Conservation (phyloP, 2,113 vertebrate genomes). For the Oreochromis tanganicae region DNA sequence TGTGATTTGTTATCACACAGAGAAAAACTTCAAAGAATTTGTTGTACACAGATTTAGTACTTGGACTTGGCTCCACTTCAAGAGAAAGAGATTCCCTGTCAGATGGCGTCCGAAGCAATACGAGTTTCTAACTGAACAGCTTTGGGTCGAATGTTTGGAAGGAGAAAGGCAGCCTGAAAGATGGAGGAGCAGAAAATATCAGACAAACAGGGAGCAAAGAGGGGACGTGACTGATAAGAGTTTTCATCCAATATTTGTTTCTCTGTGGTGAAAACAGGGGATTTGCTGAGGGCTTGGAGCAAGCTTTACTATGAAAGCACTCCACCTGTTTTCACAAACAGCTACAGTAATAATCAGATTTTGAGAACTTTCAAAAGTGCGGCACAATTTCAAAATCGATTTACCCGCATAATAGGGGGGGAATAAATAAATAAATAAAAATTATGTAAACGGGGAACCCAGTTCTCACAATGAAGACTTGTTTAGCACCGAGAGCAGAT, state of each 20-base stretch:
- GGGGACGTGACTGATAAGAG: not conserved
- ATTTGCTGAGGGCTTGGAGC: not conserved
- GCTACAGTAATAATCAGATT: not conserved
- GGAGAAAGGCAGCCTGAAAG: not conserved
- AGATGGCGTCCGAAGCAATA: not conserved
- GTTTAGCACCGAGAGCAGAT: conserved; percentile 34
- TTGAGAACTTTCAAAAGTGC: not conserved
- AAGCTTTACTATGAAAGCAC: not conserved
- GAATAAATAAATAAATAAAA: not conserved
- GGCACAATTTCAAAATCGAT: not conserved
- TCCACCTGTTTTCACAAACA: conserved; percentile 1
- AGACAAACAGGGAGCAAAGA: not conserved
- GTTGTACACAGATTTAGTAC: not conserved
- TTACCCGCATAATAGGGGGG: not conserved
- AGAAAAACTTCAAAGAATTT: not conserved
- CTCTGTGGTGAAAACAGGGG: not conserved
- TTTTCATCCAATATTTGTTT: conserved; percentile 7
- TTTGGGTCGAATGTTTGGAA: not conserved
- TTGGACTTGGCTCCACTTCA: not conserved
- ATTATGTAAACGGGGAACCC: not conserved
- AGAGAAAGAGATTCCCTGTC: not conserved
- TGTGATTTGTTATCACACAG: not conserved
- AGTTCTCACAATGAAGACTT: not conserved
- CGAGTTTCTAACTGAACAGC: not conserved
- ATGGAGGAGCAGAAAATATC: not conserved